A percentile compares a stretch with the other conserved stretches of the same genome.
Evolutionary conservation across 2,797 vertebrate genomes (phyloP).

Genomic region (Bradypodion pumilum): DNA sequence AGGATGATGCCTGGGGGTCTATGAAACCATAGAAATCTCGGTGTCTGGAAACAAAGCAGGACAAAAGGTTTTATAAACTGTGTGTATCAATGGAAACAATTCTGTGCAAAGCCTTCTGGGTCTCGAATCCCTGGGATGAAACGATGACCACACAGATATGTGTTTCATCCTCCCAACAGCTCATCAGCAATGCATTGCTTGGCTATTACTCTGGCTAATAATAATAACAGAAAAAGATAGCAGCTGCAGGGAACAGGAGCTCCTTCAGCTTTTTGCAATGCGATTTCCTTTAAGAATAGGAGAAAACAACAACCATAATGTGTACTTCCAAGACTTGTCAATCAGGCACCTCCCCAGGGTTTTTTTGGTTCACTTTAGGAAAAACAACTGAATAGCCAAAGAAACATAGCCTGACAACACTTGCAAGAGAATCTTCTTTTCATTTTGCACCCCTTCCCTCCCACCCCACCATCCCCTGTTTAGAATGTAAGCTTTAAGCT

Average conservation of each 20-base stretch:
- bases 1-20: neutral
- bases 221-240: neutral
- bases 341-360: neutral
- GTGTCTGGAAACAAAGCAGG: neutral
- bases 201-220: conserved; percentile 11
- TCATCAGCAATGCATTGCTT: conserved; percentile 29
- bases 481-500: conserved; percentile 30
- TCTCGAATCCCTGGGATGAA: neutral
- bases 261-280: conserved; percentile 35
- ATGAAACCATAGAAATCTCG: conserved; percentile 16
- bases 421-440: conserved; percentile 16
- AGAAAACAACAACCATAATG: neutral
- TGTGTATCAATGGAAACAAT: conserved; percentile 27
- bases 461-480: neutral
- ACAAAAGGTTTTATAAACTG: conserved; percentile 19
- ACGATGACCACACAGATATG: conserved; percentile 28
- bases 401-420: neutral
- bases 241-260: conserved; percentile 3
- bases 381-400: conserved; percentile 20
- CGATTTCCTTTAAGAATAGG: conserved; percentile 6
- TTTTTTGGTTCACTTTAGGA: neutral
- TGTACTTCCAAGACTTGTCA: conserved; percentile 32
- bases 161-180: conserved; percentile 24
- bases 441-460: neutral
- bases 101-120: neutral